Percentiles rank a stretch among this genome's conserved stretches.
Evolutionary conservation across 2,113 vertebrate genomes (phyloP).

Genomic region (Menidia beryllina): DNA sequence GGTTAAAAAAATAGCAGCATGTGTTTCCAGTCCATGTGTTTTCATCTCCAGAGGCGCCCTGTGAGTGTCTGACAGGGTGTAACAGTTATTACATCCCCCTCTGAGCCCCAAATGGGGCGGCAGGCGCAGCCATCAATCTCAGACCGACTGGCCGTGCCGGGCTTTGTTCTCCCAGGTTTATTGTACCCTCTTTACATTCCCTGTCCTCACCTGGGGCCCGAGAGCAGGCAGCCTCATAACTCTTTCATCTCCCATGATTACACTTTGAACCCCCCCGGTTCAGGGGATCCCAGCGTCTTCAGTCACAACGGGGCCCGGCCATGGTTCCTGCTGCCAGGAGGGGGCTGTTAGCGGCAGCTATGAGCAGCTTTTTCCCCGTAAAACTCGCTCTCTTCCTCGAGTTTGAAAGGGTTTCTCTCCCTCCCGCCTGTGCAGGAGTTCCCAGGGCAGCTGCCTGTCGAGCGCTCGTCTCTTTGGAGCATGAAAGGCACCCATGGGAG

Average conservation of each 20-base stretch:
- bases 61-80: conserved; percentile 1
- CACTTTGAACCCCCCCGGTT: conserved; percentile 8
- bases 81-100: conserved; percentile 7
- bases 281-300: conserved; percentile 4
- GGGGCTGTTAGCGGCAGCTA: conserved; percentile 14
- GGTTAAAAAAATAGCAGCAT: too few relatives aligned
- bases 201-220: conserved; percentile 4
- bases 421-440: conserved; percentile 24
- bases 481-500: conserved; percentile 33
- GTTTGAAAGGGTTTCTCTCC: conserved; percentile 31
- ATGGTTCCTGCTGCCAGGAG: not conserved
- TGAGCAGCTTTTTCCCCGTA: conserved; percentile 17
- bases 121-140: conserved; percentile 28
- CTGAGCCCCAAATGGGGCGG: conserved; percentile 9
- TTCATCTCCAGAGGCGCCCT: not conserved
- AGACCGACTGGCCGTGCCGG: conserved; percentile 20
- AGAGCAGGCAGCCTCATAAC: not conserved
- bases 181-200: conserved; percentile 19
- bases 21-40: not conserved
- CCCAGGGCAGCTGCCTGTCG: conserved; percentile 59
- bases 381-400: conserved; percentile 36
- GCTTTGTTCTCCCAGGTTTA: conserved; percentile 36
- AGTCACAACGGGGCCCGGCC: not conserved
- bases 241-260: conserved; percentile 24
- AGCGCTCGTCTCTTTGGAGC: conserved; percentile 39